Conservation (phyloP, 2,797 vertebrate genomes). For the Champsocephalus gunnari region DNA sequence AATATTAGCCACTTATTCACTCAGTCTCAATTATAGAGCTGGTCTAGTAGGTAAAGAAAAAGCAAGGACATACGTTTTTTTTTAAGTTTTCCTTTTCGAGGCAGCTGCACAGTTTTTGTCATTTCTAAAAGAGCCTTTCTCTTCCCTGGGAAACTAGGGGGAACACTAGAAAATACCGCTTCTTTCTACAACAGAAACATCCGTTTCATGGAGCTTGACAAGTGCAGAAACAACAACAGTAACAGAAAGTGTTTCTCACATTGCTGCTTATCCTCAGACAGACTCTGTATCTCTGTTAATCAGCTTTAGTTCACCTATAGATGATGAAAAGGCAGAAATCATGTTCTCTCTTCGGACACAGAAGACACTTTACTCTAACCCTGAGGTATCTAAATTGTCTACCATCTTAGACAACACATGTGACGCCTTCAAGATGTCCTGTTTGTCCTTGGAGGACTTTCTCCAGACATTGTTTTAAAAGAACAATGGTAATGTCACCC, state of each 20-base stretch:
- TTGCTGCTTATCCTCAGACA: constrained; percentile 32
- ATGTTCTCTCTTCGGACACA: constrained; percentile 17
- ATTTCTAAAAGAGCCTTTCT: constrained; percentile 39
- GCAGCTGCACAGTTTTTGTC: constrained; percentile 33
- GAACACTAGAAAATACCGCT: constrained; percentile 28
- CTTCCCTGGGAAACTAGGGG: constrained; percentile 2
- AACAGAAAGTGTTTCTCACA: not conserved
- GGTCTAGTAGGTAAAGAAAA: constrained; percentile 31
- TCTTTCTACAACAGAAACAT: constrained; percentile 34
- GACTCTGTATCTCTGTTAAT: constrained; percentile 52
- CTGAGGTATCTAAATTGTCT: constrained; percentile 58
- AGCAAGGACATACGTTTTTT: constrained; percentile 50
- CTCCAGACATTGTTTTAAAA: constrained; percentile 23
- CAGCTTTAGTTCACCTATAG: constrained; percentile 20
- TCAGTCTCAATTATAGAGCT: constrained; percentile 49
- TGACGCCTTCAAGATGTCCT: constrained; percentile 14
- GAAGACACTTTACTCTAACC: constrained; percentile 45
- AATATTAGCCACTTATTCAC: constrained; percentile 77
- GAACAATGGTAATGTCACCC: constrained; percentile 6
- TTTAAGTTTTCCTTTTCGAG: constrained; percentile 41
- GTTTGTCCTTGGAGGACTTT: constrained; percentile 48
- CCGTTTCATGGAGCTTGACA: constrained; percentile 14
- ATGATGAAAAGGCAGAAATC: constrained; percentile 33
- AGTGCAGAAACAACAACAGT: constrained; percentile 31
- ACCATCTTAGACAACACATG: constrained; percentile 42